A percentile compares a stretch with the other conserved stretches of the same genome.
Conservation (phyloP, 2,888 invertebrate species). For the Zaprionus bogoriensis region DNA sequence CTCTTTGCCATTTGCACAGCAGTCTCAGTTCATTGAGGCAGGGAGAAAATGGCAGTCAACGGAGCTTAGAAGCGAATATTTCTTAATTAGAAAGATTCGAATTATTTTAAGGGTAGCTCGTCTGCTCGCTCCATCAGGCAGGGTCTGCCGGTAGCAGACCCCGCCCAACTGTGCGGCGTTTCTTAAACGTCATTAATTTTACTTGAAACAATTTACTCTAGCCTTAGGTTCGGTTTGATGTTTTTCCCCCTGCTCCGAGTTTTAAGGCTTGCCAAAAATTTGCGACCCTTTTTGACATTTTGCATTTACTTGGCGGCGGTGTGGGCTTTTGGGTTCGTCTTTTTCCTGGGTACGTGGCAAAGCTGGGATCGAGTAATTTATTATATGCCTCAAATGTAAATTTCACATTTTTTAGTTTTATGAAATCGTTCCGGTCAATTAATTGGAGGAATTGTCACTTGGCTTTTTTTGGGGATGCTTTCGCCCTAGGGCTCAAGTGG, state of each 20-base stretch:
- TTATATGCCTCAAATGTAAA: slow-evolving; percentile 52
- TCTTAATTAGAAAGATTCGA: slow-evolving; percentile 76
- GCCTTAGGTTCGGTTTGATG: slow-evolving; percentile 52
- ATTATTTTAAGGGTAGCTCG: slow-evolving; percentile 59
- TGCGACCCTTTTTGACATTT: slow-evolving; percentile 64
- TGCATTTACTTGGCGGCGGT: slow-evolving; percentile 15
- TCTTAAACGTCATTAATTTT: slow-evolving; percentile 75
- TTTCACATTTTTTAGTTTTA: slow-evolving; percentile 71
- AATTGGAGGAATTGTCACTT: slow-evolving; percentile 74
- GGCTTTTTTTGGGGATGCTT: slow-evolving; percentile 12
- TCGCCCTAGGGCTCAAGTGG: not conserved
- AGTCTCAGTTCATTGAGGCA: not conserved
- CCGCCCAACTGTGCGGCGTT: slow-evolving; percentile 11
- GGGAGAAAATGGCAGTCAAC: slow-evolving; percentile 50
- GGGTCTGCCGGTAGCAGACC: not conserved
- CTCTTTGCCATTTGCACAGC: slow-evolving; percentile 30
- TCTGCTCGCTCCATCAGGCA: not conserved
- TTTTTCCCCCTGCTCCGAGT: slow-evolving; percentile 4
- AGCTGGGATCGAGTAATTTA: slow-evolving; percentile 76
- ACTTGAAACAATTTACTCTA: slow-evolving; percentile 60
- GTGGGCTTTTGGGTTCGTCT: not conserved
- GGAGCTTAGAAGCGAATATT: slow-evolving; percentile 63
- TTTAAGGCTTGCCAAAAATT: slow-evolving; percentile 36
- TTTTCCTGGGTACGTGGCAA: slow-evolving; percentile 63
- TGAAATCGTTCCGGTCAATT: slow-evolving; percentile 81